phyloP scores from a whole-genome alignment of 2,797 vertebrate species.

The Acrossocheilus wenchowensis region DNA sequence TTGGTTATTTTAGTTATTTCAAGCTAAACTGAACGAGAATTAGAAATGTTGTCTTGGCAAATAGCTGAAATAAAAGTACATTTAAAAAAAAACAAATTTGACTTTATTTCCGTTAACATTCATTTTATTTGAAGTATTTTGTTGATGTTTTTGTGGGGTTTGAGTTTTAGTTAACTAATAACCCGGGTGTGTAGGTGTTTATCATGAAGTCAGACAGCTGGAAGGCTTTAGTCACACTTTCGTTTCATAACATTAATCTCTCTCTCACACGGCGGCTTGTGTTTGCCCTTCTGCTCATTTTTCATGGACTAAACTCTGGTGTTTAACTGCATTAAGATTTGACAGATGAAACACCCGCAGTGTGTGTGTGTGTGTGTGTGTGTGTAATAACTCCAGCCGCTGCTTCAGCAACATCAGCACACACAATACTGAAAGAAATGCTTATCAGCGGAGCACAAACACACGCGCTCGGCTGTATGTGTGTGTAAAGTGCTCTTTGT shows the following conservation, averaged over 20 bases:
- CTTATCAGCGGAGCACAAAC: slow-evolving; percentile 15
- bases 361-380: background rate
- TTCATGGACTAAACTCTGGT: background rate
- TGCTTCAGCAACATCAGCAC: slow-evolving; percentile 50
- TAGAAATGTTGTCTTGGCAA: background rate
- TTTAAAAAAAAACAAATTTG: background rate
- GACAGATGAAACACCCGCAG: slow-evolving; percentile 20
- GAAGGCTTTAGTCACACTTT: slow-evolving; percentile 23
- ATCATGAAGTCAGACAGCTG: slow-evolving; percentile 7
- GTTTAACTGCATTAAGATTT: slow-evolving; percentile 19
- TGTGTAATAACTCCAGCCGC: slow-evolving; percentile 33
- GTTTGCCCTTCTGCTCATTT: slow-evolving; percentile 24
- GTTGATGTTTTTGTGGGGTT: background rate
- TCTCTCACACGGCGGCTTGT: background rate
- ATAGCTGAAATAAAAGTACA: background rate
- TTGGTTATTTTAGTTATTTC: background rate
- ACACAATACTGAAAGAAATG: background rate
- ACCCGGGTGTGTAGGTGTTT: background rate
- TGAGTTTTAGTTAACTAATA: background rate
- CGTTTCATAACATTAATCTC: slow-evolving; percentile 16
- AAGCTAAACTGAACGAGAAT: background rate
- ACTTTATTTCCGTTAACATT: background rate
- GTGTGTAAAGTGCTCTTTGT: slow-evolving; percentile 35
- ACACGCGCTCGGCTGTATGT: background rate
- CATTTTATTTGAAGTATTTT: background rate